These are phyloP conservation scores for Plagodis dolabraria DNA, from an alignment of 2,888 invertebrate genomes.

Conservation along the genomic window DNA sequence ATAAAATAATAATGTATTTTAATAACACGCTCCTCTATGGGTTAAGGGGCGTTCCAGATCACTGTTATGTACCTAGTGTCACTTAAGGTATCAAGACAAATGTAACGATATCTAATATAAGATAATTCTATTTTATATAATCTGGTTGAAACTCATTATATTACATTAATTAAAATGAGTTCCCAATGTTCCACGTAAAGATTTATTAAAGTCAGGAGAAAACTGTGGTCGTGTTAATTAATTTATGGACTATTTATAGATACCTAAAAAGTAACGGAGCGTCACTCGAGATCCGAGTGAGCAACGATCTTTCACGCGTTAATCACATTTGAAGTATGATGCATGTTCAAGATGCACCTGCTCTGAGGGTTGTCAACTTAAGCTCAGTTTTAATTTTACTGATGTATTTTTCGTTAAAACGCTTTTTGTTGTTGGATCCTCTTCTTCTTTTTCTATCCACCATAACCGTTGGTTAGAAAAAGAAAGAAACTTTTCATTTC, in stretches of 20 bases:
- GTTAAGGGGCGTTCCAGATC: not conserved
- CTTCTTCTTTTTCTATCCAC: no score
- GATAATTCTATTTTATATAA: no score
- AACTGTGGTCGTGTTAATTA: conserved; percentile 14
- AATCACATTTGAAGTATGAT: conserved; percentile 68
- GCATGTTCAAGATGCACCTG: conserved; percentile 68
- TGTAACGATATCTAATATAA: no score
- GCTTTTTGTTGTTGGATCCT: no score
- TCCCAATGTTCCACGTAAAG: not conserved
- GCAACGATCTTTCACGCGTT: conserved; percentile 58
- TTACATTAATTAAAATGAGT: not conserved
- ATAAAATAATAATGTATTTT: no score
- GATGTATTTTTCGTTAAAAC: not conserved
- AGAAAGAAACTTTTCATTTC: no score
- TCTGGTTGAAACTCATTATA: not conserved
- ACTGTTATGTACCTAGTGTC: no score
- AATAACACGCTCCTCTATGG: no score
- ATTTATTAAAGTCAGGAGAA: conserved; percentile 2
- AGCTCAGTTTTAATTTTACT: not conserved
- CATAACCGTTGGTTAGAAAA: no score
- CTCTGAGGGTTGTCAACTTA: conserved; percentile 28
- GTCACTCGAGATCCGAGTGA: conserved; percentile 37
- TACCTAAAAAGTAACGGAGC: conserved; percentile 21
- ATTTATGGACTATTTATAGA: conserved; percentile 18
- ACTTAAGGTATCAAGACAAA: no score